A percentile compares a stretch with the other conserved stretches of the same genome.
Evolutionary conservation across 2,113 vertebrate species (phyloP).

Genomic region (Sardina pilchardus): DNA sequence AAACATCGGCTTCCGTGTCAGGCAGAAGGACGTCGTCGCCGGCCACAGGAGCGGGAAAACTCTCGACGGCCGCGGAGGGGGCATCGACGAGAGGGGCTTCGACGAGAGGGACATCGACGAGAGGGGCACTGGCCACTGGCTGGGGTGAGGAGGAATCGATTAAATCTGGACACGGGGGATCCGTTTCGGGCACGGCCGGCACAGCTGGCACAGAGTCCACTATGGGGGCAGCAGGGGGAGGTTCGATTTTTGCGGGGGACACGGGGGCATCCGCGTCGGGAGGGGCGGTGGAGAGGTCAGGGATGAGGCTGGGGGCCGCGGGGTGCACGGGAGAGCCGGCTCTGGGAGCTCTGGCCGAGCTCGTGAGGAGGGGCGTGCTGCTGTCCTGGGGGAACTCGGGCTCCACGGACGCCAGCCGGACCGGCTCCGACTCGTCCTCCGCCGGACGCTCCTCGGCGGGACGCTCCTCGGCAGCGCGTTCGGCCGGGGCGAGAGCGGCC

Average conservation of each 20-base stretch:
- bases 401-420: not conserved
- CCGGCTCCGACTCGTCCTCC: not conserved
- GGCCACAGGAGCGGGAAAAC: not conserved
- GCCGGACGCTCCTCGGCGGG: not conserved
- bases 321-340: not conserved
- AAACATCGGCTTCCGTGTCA: not conserved
- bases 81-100: conserved; percentile 11
- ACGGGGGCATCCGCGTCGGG: not conserved
- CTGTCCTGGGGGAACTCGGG: not conserved
- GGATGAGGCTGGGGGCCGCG: not conserved
- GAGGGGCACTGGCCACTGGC: not conserved
- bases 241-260: not conserved
- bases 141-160: not conserved
- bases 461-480: too few relatives aligned
- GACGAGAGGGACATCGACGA: not conserved
- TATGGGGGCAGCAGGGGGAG: not conserved
- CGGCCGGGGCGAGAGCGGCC: too few relatives aligned
- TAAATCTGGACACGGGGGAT: not conserved
- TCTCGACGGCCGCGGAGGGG: not conserved
- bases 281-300: not conserved
- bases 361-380: conserved; percentile 16
- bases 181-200: not conserved
- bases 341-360: not conserved
- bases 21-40: not conserved
- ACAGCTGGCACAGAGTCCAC: not conserved